A percentile compares a stretch with the other conserved stretches of the same genome.
These are phyloP conservation scores for Tuta absoluta DNA, from an alignment of 2,888 invertebrate genomes.

Conservation along the genomic window DNA sequence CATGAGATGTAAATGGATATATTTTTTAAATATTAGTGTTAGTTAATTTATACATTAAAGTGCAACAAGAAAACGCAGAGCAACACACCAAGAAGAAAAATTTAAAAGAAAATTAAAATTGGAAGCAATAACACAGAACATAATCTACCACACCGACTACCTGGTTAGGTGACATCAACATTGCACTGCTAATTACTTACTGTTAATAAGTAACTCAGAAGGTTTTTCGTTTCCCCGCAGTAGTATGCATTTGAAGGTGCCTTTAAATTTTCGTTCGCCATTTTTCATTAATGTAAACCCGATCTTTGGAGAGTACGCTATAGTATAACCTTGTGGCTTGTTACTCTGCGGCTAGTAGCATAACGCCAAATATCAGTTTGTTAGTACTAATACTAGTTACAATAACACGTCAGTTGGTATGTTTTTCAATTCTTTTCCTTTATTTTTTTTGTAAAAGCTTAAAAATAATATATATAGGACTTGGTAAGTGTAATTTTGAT, in stretches of 20 bases:
- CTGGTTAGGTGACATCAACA: constrained; percentile 68
- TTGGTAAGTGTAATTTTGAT: constrained; percentile 8
- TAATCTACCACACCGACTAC: constrained; percentile 73
- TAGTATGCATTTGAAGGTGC: constrained; percentile 59
- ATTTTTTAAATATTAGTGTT: constrained; percentile 38
- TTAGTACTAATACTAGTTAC: constrained; percentile 60
- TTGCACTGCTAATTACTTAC: constrained; percentile 64
- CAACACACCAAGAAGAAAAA: constrained; percentile 66
- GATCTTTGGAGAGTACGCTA: constrained; percentile 70
- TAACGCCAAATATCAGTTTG: constrained; percentile 65
- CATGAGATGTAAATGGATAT: neutral
- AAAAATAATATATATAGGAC: neutral
- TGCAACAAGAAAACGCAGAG: constrained; percentile 60
- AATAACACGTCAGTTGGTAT: constrained; percentile 38
- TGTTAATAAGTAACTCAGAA: constrained; percentile 55
- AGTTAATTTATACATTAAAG: constrained; percentile 48
- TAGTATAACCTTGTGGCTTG: constrained; percentile 58
- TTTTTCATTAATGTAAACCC: constrained; percentile 59
- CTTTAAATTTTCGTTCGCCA: constrained; percentile 44
- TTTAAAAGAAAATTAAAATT: constrained; percentile 45
- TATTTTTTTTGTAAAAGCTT: neutral
- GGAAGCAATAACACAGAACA: constrained; percentile 57
- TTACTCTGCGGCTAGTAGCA: constrained; percentile 67
- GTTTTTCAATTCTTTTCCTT: constrained; percentile 59
- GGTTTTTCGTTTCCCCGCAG: constrained; percentile 48